Percentiles rank a stretch among this genome's conserved stretches.
phyloP scores from a whole-genome alignment of 2,797 vertebrate genomes.

The Rousettus madagascariensis region DNA sequence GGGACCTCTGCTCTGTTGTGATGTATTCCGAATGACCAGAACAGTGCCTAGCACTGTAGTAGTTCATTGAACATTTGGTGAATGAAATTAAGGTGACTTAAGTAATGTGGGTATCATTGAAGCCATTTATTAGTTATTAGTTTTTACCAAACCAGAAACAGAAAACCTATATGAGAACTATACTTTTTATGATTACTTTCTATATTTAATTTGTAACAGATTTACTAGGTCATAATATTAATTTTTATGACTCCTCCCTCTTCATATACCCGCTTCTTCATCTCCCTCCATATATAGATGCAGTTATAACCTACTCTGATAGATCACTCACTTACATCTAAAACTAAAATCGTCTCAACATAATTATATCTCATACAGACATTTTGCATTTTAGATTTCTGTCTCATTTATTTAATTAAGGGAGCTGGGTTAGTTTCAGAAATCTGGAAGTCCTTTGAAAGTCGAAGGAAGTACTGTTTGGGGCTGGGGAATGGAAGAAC shows the following conservation, averaged over 20 bases:
- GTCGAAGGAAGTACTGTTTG: neutral
- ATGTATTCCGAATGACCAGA: neutral
- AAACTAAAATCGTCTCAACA: constrained; percentile 57
- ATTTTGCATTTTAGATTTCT: constrained; percentile 15
- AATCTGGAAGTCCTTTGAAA: neutral
- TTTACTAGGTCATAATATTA: constrained; percentile 43
- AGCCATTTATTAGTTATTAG: neutral
- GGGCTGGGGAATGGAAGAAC: neutral
- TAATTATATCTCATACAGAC: constrained; percentile 1
- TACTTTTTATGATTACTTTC: neutral
- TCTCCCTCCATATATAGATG: neutral
- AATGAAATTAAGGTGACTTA: neutral
- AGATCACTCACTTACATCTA: neutral
- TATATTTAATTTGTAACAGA: constrained; percentile 31
- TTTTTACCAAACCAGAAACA: neutral
- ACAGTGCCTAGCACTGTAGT: neutral
- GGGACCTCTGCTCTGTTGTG: neutral
- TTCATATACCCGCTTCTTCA: constrained; percentile 25
- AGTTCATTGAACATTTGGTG: neutral
- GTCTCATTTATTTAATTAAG: neutral
- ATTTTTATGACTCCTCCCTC: neutral
- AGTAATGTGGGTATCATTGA: neutral
- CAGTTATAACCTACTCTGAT: constrained; percentile 16
- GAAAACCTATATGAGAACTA: neutral
- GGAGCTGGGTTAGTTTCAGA: neutral